These are phyloP conservation scores for Julus scandinavius DNA, from an alignment of 2,888 invertebrate species.

Conservation along the genomic window DNA sequence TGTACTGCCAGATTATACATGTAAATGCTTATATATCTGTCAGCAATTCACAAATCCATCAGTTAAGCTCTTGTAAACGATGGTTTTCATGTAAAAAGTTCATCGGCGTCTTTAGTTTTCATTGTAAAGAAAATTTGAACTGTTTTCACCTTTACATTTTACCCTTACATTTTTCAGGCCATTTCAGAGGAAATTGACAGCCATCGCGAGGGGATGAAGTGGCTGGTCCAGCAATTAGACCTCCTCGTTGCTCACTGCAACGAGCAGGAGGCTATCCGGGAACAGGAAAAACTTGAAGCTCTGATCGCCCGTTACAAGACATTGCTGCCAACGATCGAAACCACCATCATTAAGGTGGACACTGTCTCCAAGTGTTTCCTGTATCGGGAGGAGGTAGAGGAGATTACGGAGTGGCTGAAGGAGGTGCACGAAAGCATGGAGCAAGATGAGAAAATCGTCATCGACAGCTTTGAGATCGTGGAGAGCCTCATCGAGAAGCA, in stretches of 20 bases:
- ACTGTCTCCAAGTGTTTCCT: conserved; percentile 92
- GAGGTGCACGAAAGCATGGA: conserved; percentile 79
- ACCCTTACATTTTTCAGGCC: conserved; percentile 71
- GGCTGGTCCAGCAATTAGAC: conserved; percentile 91
- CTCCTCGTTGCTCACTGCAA: conserved; percentile 84
- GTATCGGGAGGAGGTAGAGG: conserved; percentile 87
- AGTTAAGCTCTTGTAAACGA: not conserved
- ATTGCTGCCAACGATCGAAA: conserved; percentile 89
- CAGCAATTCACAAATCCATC: not conserved
- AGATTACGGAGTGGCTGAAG: conserved; percentile 75
- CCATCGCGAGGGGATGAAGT: conserved; percentile 93
- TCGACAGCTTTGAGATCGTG: conserved; percentile 79
- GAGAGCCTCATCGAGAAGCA: conserved; percentile 82
- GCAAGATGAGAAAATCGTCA: conserved; percentile 69
- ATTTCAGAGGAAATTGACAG: conserved; percentile 90
- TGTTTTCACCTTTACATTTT: too few relatives aligned
- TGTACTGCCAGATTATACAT: too few relatives aligned
- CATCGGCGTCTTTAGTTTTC: too few relatives aligned
- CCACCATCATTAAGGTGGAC: conserved; percentile 92
- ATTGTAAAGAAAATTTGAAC: too few relatives aligned
- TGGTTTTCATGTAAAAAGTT: not conserved
- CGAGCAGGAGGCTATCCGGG: conserved; percentile 80
- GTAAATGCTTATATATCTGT: too few relatives aligned
- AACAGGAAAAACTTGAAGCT: conserved; percentile 83
- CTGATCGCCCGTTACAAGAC: conserved; percentile 84